Percentiles rank a stretch among this genome's conserved stretches.
Evolutionary conservation across 1,140 invertebrate species (phyloP).

Genomic region (Drosophila ananassae): DNA sequence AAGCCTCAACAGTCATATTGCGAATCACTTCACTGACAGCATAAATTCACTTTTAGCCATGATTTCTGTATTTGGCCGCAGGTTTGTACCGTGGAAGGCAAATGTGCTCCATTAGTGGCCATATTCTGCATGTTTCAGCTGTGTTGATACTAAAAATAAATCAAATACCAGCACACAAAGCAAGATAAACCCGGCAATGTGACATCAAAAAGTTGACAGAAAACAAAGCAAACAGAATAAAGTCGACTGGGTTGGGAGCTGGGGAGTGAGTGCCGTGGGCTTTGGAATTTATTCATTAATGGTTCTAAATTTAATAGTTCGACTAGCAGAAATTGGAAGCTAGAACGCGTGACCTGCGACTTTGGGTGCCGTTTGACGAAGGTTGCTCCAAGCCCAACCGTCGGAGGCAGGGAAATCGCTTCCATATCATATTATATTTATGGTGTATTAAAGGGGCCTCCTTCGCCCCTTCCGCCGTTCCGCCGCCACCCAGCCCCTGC

Average conservation of each 20-base stretch:
- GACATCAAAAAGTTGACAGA: constrained; percentile 37
- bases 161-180: constrained; percentile 45
- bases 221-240: constrained; percentile 6
- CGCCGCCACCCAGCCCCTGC: neutral
- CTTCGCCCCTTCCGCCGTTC: neutral
- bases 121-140: constrained; percentile 58
- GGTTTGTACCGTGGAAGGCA: constrained; percentile 2
- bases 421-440: constrained; percentile 70
- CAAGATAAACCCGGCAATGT: constrained; percentile 45
- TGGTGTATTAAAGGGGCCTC: constrained; percentile 44
- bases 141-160: constrained; percentile 68
- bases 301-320: constrained; percentile 29
- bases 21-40: constrained; percentile 27
- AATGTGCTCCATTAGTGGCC: constrained; percentile 36
- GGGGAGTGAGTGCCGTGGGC: constrained; percentile 2
- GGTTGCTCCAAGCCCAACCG: constrained; percentile 7
- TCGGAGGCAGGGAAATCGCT: constrained; percentile 37
- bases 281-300: constrained; percentile 45
- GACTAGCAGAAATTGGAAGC: neutral
- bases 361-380: constrained; percentile 20
- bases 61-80: neutral
- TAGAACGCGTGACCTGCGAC: constrained; percentile 11
- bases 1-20: constrained; percentile 23
- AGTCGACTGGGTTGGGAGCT: neutral
- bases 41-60: constrained; percentile 4